Conservation (phyloP, 2,797 vertebrate species). For the Gymnopithys bicolor region DNA sequence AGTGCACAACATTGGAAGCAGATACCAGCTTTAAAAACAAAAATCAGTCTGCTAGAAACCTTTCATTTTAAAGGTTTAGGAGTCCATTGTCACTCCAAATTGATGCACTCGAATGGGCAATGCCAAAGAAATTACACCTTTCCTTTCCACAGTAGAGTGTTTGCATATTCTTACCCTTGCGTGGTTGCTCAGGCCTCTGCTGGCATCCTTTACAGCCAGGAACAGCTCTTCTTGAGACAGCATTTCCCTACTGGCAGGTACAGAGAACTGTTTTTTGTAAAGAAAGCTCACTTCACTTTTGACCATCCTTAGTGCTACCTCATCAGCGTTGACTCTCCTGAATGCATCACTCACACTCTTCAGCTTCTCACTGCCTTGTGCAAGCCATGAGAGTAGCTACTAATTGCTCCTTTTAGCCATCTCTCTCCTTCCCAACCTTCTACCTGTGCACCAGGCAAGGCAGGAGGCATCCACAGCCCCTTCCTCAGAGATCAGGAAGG, state of each 20-base stretch:
- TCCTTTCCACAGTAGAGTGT: not conserved
- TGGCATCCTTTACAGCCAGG: not conserved
- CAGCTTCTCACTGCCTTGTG: not conserved
- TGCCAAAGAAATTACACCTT: conserved; percentile 40
- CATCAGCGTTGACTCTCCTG: conserved; percentile 48
- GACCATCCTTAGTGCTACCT: conserved; percentile 57
- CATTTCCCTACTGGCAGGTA: not conserved
- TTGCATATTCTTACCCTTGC: not conserved
- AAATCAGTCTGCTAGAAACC: not conserved
- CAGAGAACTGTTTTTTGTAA: not conserved
- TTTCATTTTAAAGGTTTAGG: not conserved
- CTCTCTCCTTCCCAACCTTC: not conserved
- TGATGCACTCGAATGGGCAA: not conserved
- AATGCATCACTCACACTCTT: not conserved
- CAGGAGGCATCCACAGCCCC: not conserved
- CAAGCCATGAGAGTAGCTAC: not conserved
- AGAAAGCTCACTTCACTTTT: not conserved
- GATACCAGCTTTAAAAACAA: not conserved
- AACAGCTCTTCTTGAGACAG: not conserved
- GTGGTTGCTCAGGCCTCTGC: not conserved
- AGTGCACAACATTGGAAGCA: not conserved
- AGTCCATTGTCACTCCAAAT: not conserved
- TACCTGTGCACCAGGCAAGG: fast-evolving
- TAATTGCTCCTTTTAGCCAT: not conserved
- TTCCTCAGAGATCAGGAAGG: not conserved